Base-by-base conservation (phyloP, 35 echinoderm and acorn worm genomes). In the Ophiothrix spiculata region DNA sequence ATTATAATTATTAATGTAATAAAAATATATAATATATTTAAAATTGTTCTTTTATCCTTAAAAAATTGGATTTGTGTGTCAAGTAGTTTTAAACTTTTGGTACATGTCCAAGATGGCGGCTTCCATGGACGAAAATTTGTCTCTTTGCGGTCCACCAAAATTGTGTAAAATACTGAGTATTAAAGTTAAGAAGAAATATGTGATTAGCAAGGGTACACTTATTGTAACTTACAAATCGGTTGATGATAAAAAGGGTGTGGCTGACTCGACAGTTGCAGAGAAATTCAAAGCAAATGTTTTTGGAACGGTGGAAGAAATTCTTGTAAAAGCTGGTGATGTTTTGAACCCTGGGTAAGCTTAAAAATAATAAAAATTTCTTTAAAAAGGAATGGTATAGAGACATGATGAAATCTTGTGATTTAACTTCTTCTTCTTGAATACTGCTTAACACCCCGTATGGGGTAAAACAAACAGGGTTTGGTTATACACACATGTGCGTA, bases 231-330 rank as follows among this genome's bases (percentile, higher is more conserved):
- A 88, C 56, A 81, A 64, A 75, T n/a, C 38, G 42, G 39, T 80
- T n/a, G 75, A 76, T 79, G 76, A 29, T 37, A 77, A 89, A 29
- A 13, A 37, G 13, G 79, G 33, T 75, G 82, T 41, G 23, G 42
- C 73, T 28, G 35, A 78, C 13, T 31, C 38, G 32, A 39, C 36
- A 1, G 56, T 25, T 29, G 80, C 75, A 17, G 40, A 85, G 39
- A 93, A 89, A 93, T 89, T 93, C 33, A 89, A 89, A 82, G 89
- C 87, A 11, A 77, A 93, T 35, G n/a, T 41, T 31, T 86, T 88
- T 33, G 92, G 92, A 75, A 93, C 81, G 31, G 92, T 93, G 4
- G 46, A 89, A 41, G 92, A 93, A 37, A 36, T 93, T 35, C 75
- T 93, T 28, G 92, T 83, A 31, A 85, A 37, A 32, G 82, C 85